These are phyloP conservation scores for Caranx ignobilis DNA, from an alignment of 2,113 vertebrate species.

Conservation along the genomic window DNA sequence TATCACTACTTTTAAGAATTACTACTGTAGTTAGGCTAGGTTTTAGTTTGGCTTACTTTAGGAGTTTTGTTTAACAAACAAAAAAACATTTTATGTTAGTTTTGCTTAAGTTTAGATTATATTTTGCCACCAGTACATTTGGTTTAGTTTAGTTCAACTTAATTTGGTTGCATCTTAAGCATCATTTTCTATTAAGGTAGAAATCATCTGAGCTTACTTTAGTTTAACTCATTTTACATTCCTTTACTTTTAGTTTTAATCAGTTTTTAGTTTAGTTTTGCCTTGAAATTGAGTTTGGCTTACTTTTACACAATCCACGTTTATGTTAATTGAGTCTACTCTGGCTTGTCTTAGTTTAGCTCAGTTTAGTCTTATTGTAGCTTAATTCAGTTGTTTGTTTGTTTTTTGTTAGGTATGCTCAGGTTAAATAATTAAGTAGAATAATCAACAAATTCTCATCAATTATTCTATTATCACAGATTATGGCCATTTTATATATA, in stretches of 20 bases:
- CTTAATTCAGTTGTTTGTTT: neutral
- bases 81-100: neutral
- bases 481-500: neutral
- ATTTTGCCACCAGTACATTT: neutral
- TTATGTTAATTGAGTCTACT: too few relatives aligned
- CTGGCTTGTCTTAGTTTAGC: neutral
- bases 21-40: neutral
- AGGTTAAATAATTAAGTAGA: too few relatives aligned
- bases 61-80: too few relatives aligned
- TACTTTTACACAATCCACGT: too few relatives aligned
- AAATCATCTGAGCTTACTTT: neutral
- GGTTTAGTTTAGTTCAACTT: neutral
- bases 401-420: too few relatives aligned
- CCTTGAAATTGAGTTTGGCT: too few relatives aligned
- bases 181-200: too few relatives aligned
- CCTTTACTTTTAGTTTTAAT: neutral
- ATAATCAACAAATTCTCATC: too few relatives aligned
- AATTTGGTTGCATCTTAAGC: too few relatives aligned
- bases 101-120: neutral
- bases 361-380: neutral
- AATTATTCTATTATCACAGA: too few relatives aligned
- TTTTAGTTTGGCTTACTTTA: neutral
- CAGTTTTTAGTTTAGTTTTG: neutral
- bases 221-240: neutral
- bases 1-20: too few relatives aligned